Base-by-base conservation (phyloP, 2,113 vertebrate species). In the rabbit (Oryctolagus cuniculus) region DNA sequence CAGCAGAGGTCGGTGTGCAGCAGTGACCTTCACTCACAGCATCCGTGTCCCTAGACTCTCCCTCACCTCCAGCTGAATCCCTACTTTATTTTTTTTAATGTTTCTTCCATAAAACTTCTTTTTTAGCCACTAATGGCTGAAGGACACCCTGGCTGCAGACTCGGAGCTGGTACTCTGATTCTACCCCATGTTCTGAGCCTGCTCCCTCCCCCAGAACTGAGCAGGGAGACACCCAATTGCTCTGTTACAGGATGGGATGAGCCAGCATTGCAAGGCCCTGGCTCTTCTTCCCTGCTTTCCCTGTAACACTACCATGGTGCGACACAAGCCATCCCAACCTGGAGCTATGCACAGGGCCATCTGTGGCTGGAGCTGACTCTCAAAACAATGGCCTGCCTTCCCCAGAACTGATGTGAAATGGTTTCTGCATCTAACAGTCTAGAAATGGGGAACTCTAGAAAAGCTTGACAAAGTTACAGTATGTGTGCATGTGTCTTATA, bases 51-150 rank as follows among this genome's bases (percentile, higher is more conserved):
- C 87, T 78, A 93, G 36, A 85, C 24, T 84, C 36, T 92, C 84
- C 61, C 94, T 89, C 12, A 72, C 51, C 31, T 90, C 58, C 78
- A 67, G 78, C 78, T 89, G 69, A 85, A 90, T 64, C 25, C 58
- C 58, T 86, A 86, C 69, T 90, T 87, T 77, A 38, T 61, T 90
- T 95, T 34, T 61, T 63, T 77, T 77, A 93, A 91, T 77, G 53
- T 90, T 94, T 96, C 38, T 96, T 58, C 51, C 70, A 82, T 86
- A 92, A 93, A 96, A 86, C 21, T 24, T 90, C 31, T 88, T 86
- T 85, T 88, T 81, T 64, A 87, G 82, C 81, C 73, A n/a, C 75
- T 94, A 77, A 66, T 34, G 12, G 61, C 80, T 84, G 81, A 91
- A 97, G 74, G 88, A 73, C 73, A 90, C n/a, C 64, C 53, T 22